These are phyloP conservation scores for Misgurnus mizolepis DNA, from an alignment of 2,113 vertebrate genomes.

Conservation along the genomic window DNA sequence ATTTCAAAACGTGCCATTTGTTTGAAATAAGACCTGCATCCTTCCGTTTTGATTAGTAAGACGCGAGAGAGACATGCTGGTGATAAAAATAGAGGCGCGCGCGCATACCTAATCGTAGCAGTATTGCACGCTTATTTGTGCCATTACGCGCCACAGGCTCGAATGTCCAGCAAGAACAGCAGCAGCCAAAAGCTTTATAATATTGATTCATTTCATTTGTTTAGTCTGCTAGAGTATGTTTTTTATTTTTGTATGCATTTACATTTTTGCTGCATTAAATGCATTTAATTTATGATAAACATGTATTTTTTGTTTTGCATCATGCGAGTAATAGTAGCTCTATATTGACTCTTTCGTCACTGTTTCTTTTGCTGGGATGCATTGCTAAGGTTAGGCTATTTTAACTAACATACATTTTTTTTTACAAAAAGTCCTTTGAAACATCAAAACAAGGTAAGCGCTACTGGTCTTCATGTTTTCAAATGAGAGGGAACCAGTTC, in stretches of 20 bases:
- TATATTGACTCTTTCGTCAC: no score
- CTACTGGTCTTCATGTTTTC: neutral
- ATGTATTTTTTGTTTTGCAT: no score
- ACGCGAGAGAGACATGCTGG: constrained; percentile 60
- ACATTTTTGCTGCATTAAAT: no score
- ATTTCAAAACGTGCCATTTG: constrained; percentile 47
- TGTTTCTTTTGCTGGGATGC: no score
- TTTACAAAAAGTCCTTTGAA: no score
- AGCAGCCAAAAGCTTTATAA: neutral
- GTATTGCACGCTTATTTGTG: constrained; percentile 58
- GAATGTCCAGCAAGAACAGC: constrained; percentile 9
- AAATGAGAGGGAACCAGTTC: neutral
- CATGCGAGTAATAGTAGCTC: no score
- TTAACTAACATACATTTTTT: no score
- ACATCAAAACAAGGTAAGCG: no score
- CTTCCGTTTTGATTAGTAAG: constrained; percentile 57
- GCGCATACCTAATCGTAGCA: constrained; percentile 59
- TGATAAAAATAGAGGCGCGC: constrained; percentile 70
- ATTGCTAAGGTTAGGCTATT: no score
- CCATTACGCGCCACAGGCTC: constrained; percentile 41
- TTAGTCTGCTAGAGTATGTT: neutral
- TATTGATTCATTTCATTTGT: constrained; percentile 7
- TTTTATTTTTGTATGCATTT: neutral
- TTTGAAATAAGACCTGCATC: constrained; percentile 35
- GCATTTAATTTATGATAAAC: no score